Conservation (phyloP, 2,797 vertebrate genomes). For the Oryzias dopingdopingensis region DNA sequence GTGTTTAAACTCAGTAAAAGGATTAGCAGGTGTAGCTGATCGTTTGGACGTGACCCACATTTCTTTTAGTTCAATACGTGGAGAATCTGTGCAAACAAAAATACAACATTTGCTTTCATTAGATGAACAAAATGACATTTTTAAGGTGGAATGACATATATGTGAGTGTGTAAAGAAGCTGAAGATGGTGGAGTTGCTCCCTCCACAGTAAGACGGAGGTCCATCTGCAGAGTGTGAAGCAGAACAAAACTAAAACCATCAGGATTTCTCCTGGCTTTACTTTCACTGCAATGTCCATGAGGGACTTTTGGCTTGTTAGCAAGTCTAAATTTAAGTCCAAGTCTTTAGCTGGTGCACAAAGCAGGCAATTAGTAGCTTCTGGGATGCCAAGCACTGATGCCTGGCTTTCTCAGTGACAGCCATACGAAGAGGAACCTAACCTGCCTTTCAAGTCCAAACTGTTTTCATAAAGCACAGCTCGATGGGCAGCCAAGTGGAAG, state of each 20-base stretch:
- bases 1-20: constrained; percentile 1
- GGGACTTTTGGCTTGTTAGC: constrained; percentile 47
- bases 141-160: too few relatives aligned
- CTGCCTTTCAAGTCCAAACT: constrained; percentile 68
- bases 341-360: constrained; percentile 40
- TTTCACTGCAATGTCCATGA: constrained; percentile 17
- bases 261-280: constrained; percentile 35
- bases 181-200: too few relatives aligned
- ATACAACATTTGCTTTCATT: background rate
- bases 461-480: constrained; percentile 59
- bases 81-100: background rate
- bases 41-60: constrained; percentile 1
- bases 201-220: too few relatives aligned
- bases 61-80: background rate
- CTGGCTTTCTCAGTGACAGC: constrained; percentile 41
- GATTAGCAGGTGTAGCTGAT: constrained; percentile 6
- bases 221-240: constrained; percentile 7
- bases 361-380: constrained; percentile 53
- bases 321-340: constrained; percentile 48
- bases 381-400: constrained; percentile 32
- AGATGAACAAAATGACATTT: too few relatives aligned
- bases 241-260: constrained; percentile 7
- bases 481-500: constrained; percentile 59
- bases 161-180: too few relatives aligned
- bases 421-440: constrained; percentile 30